Evolutionary conservation across 2,888 invertebrate genomes (phyloP).

Genomic region (Lithophane socia): DNA sequence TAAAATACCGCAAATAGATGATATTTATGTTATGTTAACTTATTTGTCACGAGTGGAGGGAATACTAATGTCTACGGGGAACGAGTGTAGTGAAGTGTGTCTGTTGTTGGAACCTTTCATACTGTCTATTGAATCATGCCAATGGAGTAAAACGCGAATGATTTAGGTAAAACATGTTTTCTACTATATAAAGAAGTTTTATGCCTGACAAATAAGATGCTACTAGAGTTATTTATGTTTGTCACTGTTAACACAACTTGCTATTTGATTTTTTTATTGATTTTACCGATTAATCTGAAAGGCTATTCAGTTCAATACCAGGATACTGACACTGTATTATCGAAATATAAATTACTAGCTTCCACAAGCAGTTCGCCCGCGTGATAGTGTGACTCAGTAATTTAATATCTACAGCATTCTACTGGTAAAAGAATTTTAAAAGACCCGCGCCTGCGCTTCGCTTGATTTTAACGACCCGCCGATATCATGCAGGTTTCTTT

Average conservation of each 20-base stretch:
- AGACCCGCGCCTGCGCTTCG: too few relatives aligned
- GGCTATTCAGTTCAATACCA: not conserved
- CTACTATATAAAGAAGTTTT: not conserved
- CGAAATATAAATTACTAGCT: not conserved
- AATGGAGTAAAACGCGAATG: not conserved
- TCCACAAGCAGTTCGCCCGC: too few relatives aligned
- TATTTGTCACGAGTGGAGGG: constrained; percentile 35
- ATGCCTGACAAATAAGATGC: not conserved
- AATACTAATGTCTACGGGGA: constrained; percentile 45
- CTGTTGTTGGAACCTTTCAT: not conserved
- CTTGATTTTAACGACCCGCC: too few relatives aligned
- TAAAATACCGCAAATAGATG: constrained; percentile 37
- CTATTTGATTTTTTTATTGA: too few relatives aligned
- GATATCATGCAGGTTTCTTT: too few relatives aligned
- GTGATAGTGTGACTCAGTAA: too few relatives aligned
- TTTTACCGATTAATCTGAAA: not conserved
- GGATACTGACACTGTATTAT: not conserved
- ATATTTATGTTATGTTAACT: constrained; percentile 42
- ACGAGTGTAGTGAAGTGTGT: not conserved
- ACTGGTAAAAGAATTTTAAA: too few relatives aligned
- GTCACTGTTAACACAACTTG: not conserved
- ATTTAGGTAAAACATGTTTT: not conserved
- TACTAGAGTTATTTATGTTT: too few relatives aligned
- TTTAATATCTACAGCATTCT: too few relatives aligned
- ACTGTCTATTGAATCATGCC: not conserved